A percentile compares a stretch with the other conserved stretches of the same genome.
Evolutionary conservation across 2,888 invertebrate genomes (phyloP).

Genomic region (Lissocephala sabroskyi): DNA sequence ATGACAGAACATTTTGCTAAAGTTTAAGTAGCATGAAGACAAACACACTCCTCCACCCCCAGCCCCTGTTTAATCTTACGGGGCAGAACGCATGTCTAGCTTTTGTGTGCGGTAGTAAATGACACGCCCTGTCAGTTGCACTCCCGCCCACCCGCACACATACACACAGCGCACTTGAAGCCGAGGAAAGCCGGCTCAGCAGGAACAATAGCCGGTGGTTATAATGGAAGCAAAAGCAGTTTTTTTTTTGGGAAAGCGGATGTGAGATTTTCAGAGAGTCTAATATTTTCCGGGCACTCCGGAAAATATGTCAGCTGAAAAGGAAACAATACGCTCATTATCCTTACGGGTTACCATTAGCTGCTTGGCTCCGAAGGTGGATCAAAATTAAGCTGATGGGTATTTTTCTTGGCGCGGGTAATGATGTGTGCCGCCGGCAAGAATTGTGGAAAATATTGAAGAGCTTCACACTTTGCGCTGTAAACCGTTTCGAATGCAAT

Average conservation of each 20-base stretch:
- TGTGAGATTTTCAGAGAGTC: too few relatives aligned
- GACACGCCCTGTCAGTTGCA: conserved; percentile 55
- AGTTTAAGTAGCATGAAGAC: conserved; percentile 44
- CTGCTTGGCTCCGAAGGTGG: too few relatives aligned
- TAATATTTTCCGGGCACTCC: too few relatives aligned
- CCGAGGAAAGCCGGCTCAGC: too few relatives aligned
- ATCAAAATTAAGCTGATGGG: too few relatives aligned
- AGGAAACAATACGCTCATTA: too few relatives aligned
- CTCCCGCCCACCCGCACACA: conserved; percentile 3
- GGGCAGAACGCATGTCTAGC: conserved; percentile 13
- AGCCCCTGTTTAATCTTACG: conserved; percentile 1
- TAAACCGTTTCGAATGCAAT: neutral
- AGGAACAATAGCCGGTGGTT: too few relatives aligned
- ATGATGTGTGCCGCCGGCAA: conserved; percentile 46
- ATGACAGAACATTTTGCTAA: conserved; percentile 53
- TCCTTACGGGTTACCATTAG: too few relatives aligned
- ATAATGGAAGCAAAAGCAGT: too few relatives aligned
- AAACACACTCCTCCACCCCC: conserved; percentile 10
- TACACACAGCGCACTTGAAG: too few relatives aligned
- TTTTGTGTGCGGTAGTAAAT: conserved; percentile 24
- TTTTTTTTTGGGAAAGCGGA: too few relatives aligned
- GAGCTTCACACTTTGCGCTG: neutral
- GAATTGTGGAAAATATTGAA: conserved; percentile 25
- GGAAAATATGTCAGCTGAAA: too few relatives aligned
- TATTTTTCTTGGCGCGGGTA: conserved; percentile 33